A percentile compares a stretch with the other conserved stretches of the same genome.
phyloP scores from a whole-genome alignment of 30 jellyfish, hydroid and myxozoan genomes.

The Catostylus mosaicus region DNA sequence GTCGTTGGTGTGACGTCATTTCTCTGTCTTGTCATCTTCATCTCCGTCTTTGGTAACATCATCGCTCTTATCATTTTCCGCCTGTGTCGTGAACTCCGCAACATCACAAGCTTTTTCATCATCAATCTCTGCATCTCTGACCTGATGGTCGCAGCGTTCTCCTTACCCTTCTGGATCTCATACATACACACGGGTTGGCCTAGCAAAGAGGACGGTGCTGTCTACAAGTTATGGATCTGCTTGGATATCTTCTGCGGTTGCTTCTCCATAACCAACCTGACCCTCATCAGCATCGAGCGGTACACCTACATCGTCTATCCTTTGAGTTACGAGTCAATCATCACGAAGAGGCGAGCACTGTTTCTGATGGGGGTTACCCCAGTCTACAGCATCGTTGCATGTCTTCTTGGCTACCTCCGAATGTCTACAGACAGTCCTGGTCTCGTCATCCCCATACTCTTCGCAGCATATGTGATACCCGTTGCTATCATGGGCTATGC shows the following conservation, averaged over 20 bases:
- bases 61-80: slow-evolving; percentile 82
- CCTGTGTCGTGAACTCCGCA: slow-evolving; percentile 76
- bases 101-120: slow-evolving; percentile 73
- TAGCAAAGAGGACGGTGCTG: slow-evolving; percentile 43
- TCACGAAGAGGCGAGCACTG: slow-evolving; percentile 57
- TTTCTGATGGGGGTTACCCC: slow-evolving; percentile 4
- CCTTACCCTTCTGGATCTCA: slow-evolving; percentile 87
- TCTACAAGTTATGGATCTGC: slow-evolving; percentile 59
- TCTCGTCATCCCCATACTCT: neutral
- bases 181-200: slow-evolving; percentile 75
- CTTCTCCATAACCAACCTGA: slow-evolving; percentile 80
- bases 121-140: slow-evolving; percentile 90
- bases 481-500: slow-evolving; percentile 13
- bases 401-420: slow-evolving; percentile 36
- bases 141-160: slow-evolving; percentile 68
- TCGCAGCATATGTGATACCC: slow-evolving; percentile 9
- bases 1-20: slow-evolving; percentile 36
- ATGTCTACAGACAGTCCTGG: neutral
- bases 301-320: slow-evolving; percentile 70
- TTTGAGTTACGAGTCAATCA: slow-evolving; percentile 31
- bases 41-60: slow-evolving; percentile 79
- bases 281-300: slow-evolving; percentile 91
- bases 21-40: slow-evolving; percentile 53
- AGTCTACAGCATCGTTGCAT: slow-evolving; percentile 37
- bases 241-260: slow-evolving; percentile 89